Evolutionary conservation across 2,888 invertebrate species (phyloP).

Genomic region (Drosophila picticornis): DNA sequence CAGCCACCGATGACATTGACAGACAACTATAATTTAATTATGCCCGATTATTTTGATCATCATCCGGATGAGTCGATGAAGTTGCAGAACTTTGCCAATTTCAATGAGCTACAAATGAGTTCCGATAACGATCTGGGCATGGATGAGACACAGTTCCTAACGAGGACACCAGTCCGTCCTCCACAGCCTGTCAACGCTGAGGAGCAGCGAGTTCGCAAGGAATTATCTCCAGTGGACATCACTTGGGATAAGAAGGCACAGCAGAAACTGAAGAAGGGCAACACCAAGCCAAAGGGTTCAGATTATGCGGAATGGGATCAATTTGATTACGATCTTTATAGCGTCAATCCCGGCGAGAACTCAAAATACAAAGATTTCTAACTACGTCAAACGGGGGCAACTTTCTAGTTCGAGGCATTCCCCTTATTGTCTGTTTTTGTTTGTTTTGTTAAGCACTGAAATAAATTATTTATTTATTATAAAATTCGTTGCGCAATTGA

Average conservation of each 20-base stretch:
- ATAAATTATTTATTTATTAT: slow-evolving; percentile 80
- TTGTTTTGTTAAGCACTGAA: slow-evolving; percentile 61
- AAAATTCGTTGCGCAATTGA: slow-evolving; percentile 45
- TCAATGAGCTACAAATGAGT: slow-evolving; percentile 66
- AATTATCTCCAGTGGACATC: slow-evolving; percentile 67
- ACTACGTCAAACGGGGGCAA: slow-evolving; percentile 5
- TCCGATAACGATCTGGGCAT: slow-evolving; percentile 71
- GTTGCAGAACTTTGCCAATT: slow-evolving; percentile 76
- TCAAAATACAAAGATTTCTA: slow-evolving; percentile 68
- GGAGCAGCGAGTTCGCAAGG: slow-evolving; percentile 72
- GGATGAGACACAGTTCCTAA: slow-evolving; percentile 74
- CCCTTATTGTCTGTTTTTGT: slow-evolving; percentile 45
- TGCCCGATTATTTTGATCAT: slow-evolving; percentile 75
- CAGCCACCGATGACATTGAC: slow-evolving; percentile 70
- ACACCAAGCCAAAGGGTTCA: slow-evolving; percentile 64
- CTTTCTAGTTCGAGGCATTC: slow-evolving; percentile 16
- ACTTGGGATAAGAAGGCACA: slow-evolving; percentile 62
- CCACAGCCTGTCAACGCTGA: slow-evolving; percentile 73
- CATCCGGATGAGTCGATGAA: slow-evolving; percentile 75
- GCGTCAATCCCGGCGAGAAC: slow-evolving; percentile 72
- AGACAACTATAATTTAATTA: slow-evolving; percentile 75
- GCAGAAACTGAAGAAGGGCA: slow-evolving; percentile 74
- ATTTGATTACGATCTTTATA: slow-evolving; percentile 83
- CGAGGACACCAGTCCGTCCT: slow-evolving; percentile 62
- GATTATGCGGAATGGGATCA: slow-evolving; percentile 81